Base-by-base conservation (phyloP, 2,888 invertebrate species). In the Pachydiplax longipennis region DNA sequence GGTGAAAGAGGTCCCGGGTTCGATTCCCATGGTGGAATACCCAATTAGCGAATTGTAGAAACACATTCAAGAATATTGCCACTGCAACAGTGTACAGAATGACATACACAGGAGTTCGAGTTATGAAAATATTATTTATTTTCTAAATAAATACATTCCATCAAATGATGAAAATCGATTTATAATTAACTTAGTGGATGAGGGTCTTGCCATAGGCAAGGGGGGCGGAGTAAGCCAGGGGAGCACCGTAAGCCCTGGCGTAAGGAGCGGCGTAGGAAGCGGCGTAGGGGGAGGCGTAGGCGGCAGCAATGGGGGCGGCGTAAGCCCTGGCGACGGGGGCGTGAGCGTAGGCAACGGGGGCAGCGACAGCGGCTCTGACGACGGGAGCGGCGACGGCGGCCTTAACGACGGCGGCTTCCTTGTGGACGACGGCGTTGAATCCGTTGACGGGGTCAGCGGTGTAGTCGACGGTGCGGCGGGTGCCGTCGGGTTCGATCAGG, bases 171-270 rank as follows among this genome's bases (percentile, higher is more conserved):
- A 65, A 53, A 65, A 58, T 31, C n/a, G 48, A 48, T 18, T 80
- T 31, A 37, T 73, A 37, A 3, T 25, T 37, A 18, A 91, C 18
- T 81, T 82, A 83, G 83, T 83, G 80, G 73, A 65, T 44, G 80
- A 83, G 37, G 80, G 87, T 53, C 37, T 83, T 80, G 81, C n/a
- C 53, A 90, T 93, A 93, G n/a, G 92, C 87, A n/a, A 92, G 91
- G 22, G 91, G 92, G 2, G 92, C 91, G 2, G 92, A 91, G 87
- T 81, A 81, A 3, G 93, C 92, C 6, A 92, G 90, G 10, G 92
- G 25, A n/a, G 58, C n/a, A 4, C 80, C 44, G 83, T 80, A 83
- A 18, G 90, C 90, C n/a, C 81, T 92, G 91, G 91, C 37, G 37
- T 37, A 37, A 37, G 80, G 91, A 35, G 91, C 91, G 73, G 91